A percentile compares a stretch with the other conserved stretches of the same genome.
Conservation (phyloP, 2,888 invertebrate genomes). For the Eretmocerus hayati region DNA sequence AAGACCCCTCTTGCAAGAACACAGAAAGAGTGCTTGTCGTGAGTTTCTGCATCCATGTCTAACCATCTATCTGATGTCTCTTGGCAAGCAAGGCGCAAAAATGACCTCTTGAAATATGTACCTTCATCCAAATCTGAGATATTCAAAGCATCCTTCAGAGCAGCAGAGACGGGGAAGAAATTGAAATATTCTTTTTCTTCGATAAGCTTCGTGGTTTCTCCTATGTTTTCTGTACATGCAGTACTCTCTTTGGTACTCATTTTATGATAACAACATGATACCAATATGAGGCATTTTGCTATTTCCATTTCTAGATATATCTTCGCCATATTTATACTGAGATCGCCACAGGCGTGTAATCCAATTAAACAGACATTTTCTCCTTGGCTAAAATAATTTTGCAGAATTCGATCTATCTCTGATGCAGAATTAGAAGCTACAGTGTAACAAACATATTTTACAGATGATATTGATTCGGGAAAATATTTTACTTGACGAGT, state of each 20-base stretch:
- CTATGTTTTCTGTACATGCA: too few species aligned
- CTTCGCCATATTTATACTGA: conserved; percentile 61
- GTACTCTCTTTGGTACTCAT: too few species aligned
- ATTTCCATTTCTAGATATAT: conserved; percentile 56
- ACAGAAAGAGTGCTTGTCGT: conserved; percentile 43
- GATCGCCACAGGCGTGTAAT: conserved; percentile 72
- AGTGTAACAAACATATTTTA: conserved; percentile 56
- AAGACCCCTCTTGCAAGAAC: conserved; percentile 53
- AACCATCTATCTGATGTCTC: conserved; percentile 54
- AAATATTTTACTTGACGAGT: conserved; percentile 54
- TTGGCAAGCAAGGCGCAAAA: conserved; percentile 68
- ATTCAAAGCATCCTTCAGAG: conserved; percentile 45
- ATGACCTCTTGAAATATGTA: conserved; percentile 55
- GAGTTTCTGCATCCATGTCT: conserved; percentile 47
- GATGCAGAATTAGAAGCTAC: conserved; percentile 51
- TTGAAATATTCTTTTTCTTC: conserved; percentile 45
- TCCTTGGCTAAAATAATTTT: conserved; percentile 43
- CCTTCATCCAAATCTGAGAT: conserved; percentile 36
- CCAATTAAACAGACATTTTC: conserved; percentile 52
- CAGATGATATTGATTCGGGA: conserved; percentile 48
- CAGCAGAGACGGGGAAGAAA: conserved; percentile 62
- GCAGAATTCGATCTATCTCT: conserved; percentile 46
- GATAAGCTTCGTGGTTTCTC: conserved; percentile 14
- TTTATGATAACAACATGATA: conserved; percentile 79
- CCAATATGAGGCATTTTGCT: conserved; percentile 56